Base-by-base conservation (phyloP, 2,113 vertebrate genomes). In the Gymnocephalus cernua region DNA sequence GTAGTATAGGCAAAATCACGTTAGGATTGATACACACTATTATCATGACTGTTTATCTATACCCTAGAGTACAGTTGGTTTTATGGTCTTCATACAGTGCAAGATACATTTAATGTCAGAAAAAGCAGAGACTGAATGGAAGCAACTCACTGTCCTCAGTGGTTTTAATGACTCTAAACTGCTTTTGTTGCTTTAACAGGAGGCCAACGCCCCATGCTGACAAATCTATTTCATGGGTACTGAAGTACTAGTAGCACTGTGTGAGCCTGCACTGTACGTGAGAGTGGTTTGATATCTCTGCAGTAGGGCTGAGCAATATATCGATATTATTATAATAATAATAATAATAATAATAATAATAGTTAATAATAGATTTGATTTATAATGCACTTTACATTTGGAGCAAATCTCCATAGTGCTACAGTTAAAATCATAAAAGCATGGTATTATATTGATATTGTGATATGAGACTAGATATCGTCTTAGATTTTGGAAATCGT, bases 151-250 rank as follows among this genome's bases (percentile, higher is more conserved):
- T 69, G 29, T 35, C 53, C 13, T 15, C 16, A 56, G 35, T 27
- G 8, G 2, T 65, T 53, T 48, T 59, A 67, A 57, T 82, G 54
- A 74, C 38, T 54, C n/a, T 79, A 35, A 85, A 82, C 71, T 78
- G 29, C 80, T 72, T 89, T 88, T 93, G 61, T 93, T 90, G 27
- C 82, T 80, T 86, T 79, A 77, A 91, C 92, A 95, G 95, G 92
- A 93, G 83, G 47, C 82, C 85, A 32, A 57, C 75, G 9, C 14
- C 48, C 41, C 79, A 92, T 53, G 54, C 82, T 35, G 90, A 85
- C 68, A 78, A 78, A 23, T 32, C 84, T 83, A 1, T 88, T 53
- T 78, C 80, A 91, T 3, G 44, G 94, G 94, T 94, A 56, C 86
- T 89, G 92, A 94, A 91, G 23, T 82, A 81, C 80, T 79, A 64